phyloP scores from a whole-genome alignment of 2,888 invertebrate species.

The Diloba caeruleocephala region DNA sequence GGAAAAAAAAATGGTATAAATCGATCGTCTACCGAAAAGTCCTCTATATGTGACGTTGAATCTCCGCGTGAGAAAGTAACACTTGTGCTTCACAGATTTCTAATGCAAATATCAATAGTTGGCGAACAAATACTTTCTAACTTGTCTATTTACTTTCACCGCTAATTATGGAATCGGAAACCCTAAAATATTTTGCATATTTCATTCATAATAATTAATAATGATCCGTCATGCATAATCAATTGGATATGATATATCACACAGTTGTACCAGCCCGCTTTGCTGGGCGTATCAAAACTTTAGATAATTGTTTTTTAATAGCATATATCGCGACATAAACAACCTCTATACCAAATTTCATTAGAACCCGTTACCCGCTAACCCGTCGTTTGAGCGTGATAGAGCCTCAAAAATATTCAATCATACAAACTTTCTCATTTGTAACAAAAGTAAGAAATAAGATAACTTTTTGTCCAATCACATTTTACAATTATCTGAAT shows the following conservation, averaged over 20 bases:
- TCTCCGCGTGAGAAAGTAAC: slow-evolving; percentile 80
- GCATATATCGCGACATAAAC: too few relatives aligned
- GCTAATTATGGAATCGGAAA: slow-evolving; percentile 60
- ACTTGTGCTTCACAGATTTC: slow-evolving; percentile 81
- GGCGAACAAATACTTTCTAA: slow-evolving; percentile 83
- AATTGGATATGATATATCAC: slow-evolving; percentile 2
- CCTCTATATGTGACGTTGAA: slow-evolving; percentile 46
- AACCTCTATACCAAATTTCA: too few relatives aligned
- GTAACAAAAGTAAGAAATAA: too few relatives aligned
- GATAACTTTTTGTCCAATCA: neutral
- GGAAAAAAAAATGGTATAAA: slow-evolving; percentile 18
- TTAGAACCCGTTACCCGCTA: too few relatives aligned
- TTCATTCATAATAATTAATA: slow-evolving; percentile 32
- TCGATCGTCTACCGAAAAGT: slow-evolving; percentile 34
- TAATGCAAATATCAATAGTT: slow-evolving; percentile 84
- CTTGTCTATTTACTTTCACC: slow-evolving; percentile 79
- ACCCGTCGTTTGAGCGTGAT: too few relatives aligned
- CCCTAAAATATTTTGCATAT: slow-evolving; percentile 61
- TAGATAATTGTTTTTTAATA: too few relatives aligned
- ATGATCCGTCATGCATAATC: slow-evolving; percentile 22
- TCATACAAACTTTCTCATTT: too few relatives aligned
- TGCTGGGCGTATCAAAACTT: too few relatives aligned
- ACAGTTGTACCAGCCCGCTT: too few relatives aligned
- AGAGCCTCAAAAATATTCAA: too few relatives aligned
- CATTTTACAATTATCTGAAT: neutral